A percentile compares a stretch with the other conserved stretches of the same genome.
phyloP scores from a whole-genome alignment of 2,113 vertebrate genomes.

The Trematomus loennbergii region DNA sequence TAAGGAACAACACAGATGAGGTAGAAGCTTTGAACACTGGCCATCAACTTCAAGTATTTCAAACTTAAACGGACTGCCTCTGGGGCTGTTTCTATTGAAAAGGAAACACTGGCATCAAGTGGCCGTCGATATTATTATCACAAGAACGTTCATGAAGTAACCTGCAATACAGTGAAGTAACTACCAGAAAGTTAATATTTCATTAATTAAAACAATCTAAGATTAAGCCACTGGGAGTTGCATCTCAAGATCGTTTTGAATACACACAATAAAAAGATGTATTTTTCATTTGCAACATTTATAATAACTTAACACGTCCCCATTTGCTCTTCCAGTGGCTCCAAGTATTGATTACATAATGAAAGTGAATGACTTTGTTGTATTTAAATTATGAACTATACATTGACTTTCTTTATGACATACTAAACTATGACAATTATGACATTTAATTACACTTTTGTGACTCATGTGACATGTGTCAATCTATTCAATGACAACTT shows the following conservation, averaged over 20 bases:
- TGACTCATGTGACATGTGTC: no score
- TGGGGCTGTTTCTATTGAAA: constrained; percentile 29
- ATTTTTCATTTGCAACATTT: no score
- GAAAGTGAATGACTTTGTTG: no score
- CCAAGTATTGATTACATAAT: no score
- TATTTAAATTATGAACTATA: no score
- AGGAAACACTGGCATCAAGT: constrained; percentile 82
- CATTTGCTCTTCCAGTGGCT: no score
- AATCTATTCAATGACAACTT: no score
- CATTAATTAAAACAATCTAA: background rate
- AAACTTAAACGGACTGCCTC: background rate
- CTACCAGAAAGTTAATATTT: background rate
- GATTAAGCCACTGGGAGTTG: background rate
- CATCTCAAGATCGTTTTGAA: no score
- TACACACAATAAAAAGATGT: no score
- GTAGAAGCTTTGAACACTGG: background rate
- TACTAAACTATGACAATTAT: no score
- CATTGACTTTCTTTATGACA: no score
- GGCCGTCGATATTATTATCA: constrained; percentile 33
- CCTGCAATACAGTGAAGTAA: background rate
- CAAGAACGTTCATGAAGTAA: background rate
- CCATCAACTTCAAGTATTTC: background rate
- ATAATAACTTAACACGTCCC: background rate
- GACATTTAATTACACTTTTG: no score
- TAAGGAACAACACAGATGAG: background rate